phyloP scores from a whole-genome alignment of 2,797 vertebrate genomes.

The Eidolon dupreanum region DNA sequence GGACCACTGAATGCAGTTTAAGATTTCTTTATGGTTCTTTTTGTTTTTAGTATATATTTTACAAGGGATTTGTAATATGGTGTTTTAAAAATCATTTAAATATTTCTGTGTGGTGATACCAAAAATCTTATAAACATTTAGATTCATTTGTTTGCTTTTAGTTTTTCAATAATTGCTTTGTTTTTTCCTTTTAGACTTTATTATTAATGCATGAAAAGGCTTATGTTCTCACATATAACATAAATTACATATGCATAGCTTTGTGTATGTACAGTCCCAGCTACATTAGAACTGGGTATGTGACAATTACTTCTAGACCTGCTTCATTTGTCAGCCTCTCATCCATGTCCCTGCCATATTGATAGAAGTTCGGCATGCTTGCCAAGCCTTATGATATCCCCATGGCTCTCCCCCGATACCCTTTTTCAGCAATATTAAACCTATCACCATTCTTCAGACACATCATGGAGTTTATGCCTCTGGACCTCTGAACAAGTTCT shows the following conservation, averaged over 20 bases:
- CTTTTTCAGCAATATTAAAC: background rate
- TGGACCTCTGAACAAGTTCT: background rate
- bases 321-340: background rate
- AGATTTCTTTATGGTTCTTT: background rate
- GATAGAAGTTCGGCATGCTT: background rate
- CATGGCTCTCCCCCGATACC: too few relatives aligned
- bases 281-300: background rate
- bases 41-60: background rate
- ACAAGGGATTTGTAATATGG: background rate
- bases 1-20: background rate
- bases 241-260: background rate
- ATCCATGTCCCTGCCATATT: background rate
- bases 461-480: background rate
- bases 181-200: background rate
- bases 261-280: background rate
- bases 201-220: background rate
- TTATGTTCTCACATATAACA: background rate
- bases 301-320: background rate
- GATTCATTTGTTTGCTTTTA: background rate
- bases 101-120: background rate
- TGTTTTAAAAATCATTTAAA: slow-evolving; percentile 45
- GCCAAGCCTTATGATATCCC: background rate
- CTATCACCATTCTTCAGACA: background rate
- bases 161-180: background rate
- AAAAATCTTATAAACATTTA: background rate